Base-by-base conservation (phyloP, 1,140 invertebrate genomes). In the Dendrolimus kikuchii region DNA sequence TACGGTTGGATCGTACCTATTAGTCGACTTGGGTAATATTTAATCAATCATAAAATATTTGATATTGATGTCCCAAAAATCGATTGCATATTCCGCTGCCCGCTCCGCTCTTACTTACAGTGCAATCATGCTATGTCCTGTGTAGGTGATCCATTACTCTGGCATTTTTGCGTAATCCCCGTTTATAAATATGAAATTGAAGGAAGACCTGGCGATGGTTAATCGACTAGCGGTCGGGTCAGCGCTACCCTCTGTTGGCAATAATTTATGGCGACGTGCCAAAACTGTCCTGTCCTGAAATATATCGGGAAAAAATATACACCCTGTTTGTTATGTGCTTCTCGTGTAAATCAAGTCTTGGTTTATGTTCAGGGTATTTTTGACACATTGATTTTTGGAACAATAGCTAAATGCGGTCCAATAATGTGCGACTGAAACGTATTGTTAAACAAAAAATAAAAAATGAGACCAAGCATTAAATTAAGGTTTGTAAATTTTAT, bases 121-220 rank as follows among this genome's bases (percentile, higher is more conserved):
- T 23, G 23, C 23, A 23, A 23, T 23, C 23, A 23, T 23, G 23
- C 23, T 23, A 23, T 23, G 77, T 78, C 77, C 78, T 75, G 70
- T 38, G 23, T 83, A 83, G 82, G 82, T 86, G 82, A 86, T 86
- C 82, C 82, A 86, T 86, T 86, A 83, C 78, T 71, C 77, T 77
- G 81, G 77, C 81, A 83, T 86, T 86, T 86, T 86, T 86, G 78
- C 78, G 77, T 83, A 83, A 86, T 81, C 82, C 78, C 71, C 80
- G 79, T 80, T 83, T 86, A 86, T 86, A 86, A 86, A 86, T 86
- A 86, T 86, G 80, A 86, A 82, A 81, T 86, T 86, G 80, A 81
- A 81, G 77, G 81, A 83, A 85, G 81, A 81, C 72, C 78, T 75
- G 78, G 70, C 74, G 77, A 81, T 85, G 81, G 64, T 86, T 86